Conservation (phyloP, 2,888 invertebrate species). For the Nebria brevicollis region DNA sequence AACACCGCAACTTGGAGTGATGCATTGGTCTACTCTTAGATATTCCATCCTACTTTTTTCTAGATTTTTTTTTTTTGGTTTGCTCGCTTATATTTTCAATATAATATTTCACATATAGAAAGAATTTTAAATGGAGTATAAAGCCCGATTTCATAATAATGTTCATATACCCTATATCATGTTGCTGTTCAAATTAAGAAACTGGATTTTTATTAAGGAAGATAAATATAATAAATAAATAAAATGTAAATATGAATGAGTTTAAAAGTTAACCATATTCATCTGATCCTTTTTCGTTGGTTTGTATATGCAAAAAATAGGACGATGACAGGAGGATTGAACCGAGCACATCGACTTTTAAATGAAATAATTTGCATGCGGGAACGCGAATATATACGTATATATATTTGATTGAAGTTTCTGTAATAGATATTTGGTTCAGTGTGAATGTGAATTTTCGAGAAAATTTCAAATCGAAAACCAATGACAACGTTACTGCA, state of each 20-base stretch:
- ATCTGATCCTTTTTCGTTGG: neutral
- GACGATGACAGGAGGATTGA: neutral
- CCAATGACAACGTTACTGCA: neutral
- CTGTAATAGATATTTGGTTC: conserved; percentile 1
- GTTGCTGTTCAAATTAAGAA: too few species aligned
- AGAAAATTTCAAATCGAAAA: conserved; percentile 9
- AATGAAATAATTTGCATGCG: conserved; percentile 42
- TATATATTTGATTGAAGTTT: conserved; percentile 37
- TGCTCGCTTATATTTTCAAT: neutral
- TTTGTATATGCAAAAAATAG: neutral
- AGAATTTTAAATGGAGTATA: too few species aligned
- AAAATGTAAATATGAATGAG: too few species aligned
- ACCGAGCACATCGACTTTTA: conserved; percentile 26
- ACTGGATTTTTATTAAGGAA: too few species aligned
- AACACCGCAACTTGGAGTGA: neutral
- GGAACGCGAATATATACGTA: neutral
- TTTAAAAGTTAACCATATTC: too few species aligned
- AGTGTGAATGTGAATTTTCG: neutral
- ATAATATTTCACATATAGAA: too few species aligned
- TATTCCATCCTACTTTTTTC: neutral
- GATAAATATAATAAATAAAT: too few species aligned
- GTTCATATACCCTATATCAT: too few species aligned
- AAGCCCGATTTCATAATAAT: too few species aligned
- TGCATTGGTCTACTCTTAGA: neutral
- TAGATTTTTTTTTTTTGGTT: neutral